These are phyloP conservation scores for Lophura nycthemera DNA, from an alignment of 2,113 vertebrate species.

Conservation along the genomic window DNA sequence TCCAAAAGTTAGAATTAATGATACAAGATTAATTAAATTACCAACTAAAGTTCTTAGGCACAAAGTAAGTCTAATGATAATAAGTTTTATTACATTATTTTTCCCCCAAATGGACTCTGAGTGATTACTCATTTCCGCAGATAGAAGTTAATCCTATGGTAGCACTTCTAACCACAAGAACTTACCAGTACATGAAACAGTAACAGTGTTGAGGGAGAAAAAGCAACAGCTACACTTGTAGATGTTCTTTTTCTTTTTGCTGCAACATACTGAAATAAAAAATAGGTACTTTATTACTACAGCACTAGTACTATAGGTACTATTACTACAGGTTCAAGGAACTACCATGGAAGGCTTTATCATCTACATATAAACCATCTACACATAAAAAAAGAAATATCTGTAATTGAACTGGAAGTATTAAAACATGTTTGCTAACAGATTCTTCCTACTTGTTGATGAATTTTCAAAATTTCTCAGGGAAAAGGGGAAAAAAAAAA, in stretches of 20 bases:
- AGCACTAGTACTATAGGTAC: not conserved
- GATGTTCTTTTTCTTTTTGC: constrained; percentile 81
- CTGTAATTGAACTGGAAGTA: not conserved
- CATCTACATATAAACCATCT: not conserved
- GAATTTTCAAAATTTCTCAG: not conserved
- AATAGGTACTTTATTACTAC: constrained; percentile 4
- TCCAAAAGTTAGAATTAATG: not conserved
- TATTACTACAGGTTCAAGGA: not conserved
- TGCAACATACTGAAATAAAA: constrained; percentile 80
- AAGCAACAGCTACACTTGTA: constrained; percentile 82
- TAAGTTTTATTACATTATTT: not conserved
- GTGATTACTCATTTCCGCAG: not conserved
- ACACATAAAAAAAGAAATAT: not conserved
- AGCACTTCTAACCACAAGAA: not conserved
- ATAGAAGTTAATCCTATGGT: not conserved
- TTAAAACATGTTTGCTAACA: not conserved
- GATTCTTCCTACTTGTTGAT: not conserved
- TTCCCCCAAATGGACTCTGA: not conserved
- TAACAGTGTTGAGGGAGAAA: constrained; percentile 80
- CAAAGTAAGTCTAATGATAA: not conserved
- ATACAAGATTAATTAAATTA: not conserved
- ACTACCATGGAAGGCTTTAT: not conserved
- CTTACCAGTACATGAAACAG: constrained; percentile 80
- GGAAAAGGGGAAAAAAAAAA: not conserved
- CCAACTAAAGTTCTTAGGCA: not conserved